Base-by-base conservation (phyloP, 1,140 invertebrate species). In the Bactericera cockerelli region DNA sequence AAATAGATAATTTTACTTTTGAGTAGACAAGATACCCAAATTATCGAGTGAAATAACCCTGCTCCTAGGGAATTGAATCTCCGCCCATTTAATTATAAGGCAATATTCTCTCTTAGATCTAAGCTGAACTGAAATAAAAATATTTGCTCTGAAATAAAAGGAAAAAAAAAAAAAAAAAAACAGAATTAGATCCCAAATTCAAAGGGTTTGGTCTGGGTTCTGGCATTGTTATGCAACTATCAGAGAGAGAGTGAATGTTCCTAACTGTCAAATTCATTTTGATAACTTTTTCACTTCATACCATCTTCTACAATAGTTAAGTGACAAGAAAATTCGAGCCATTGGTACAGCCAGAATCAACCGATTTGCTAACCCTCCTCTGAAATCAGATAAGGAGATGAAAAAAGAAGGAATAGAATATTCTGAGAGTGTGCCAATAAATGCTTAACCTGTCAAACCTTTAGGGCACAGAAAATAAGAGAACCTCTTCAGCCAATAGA, bases 81-180 rank as follows among this genome's bases (percentile, higher is more conserved):
- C n/a, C n/a, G n/a, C n/a, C n/a, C n/a, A n/a, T n/a, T n/a, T n/a
- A n/a, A n/a, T n/a, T n/a, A n/a, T n/a, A n/a, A n/a, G n/a, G n/a
- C n/a, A n/a, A n/a, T n/a, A n/a, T n/a, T n/a, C n/a, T n/a, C n/a
- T n/a, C n/a, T n/a, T n/a, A n/a, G n/a, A n/a, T n/a, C n/a, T n/a
- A n/a, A n/a, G n/a, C n/a, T n/a, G n/a, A n/a, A n/a, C n/a, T n/a
- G 33, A 16, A 36, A 36, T 36, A 10, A 36, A 60, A 68, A 66
- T 64, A 21, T 67, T 66, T 63, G 57, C 61, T 14, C 33, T 67
- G 0, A 64, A 62, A 61, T 64, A 63, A 22, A 69, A 63, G 67
- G 65, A 6, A 49, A 39, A n/a, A n/a, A n/a, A n/a, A n/a, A n/a
- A n/a, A n/a, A n/a, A n/a, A n/a, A n/a, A n/a, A n/a, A n/a, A n/a